Percentiles rank a stretch among this genome's conserved stretches.
Conservation (phyloP, 2,113 vertebrate species). For the cattle (Bos taurus) region DNA sequence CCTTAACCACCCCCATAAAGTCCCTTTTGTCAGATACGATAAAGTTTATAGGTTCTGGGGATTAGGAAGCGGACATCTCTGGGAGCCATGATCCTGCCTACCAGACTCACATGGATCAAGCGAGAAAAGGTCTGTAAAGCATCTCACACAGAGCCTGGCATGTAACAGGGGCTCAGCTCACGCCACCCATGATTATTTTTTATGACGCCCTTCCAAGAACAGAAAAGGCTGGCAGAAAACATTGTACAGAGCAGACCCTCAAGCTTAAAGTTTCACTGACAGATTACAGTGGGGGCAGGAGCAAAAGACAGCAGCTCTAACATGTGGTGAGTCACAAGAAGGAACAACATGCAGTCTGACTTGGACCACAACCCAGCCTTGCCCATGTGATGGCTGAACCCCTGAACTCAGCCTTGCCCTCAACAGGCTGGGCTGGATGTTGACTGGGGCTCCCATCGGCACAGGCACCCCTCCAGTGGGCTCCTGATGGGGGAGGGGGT, state of each 20-base stretch:
- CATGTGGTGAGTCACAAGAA: background rate
- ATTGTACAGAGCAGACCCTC: background rate
- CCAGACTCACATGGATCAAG: background rate
- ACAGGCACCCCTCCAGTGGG: background rate
- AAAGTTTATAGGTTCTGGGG: background rate
- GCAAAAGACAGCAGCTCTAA: background rate
- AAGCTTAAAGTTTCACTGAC: background rate
- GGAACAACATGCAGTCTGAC: background rate
- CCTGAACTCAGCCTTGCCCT: background rate
- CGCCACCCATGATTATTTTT: background rate
- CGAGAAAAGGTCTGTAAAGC: background rate
- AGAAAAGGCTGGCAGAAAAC: background rate
- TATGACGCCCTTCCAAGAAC: background rate
- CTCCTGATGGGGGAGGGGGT: background rate
- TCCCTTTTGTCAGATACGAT: background rate
- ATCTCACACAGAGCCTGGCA: background rate
- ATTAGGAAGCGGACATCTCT: background rate
- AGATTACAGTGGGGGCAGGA: background rate
- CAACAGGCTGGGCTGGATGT: background rate
- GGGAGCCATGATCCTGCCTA: background rate
- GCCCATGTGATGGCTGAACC: background rate
- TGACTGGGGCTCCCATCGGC: background rate
- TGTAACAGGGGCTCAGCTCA: background rate
- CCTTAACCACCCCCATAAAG: background rate
- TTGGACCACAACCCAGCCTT: background rate